These are phyloP conservation scores for Epirrhoe alternata DNA, from an alignment of 2,888 invertebrate species.

Conservation along the genomic window DNA sequence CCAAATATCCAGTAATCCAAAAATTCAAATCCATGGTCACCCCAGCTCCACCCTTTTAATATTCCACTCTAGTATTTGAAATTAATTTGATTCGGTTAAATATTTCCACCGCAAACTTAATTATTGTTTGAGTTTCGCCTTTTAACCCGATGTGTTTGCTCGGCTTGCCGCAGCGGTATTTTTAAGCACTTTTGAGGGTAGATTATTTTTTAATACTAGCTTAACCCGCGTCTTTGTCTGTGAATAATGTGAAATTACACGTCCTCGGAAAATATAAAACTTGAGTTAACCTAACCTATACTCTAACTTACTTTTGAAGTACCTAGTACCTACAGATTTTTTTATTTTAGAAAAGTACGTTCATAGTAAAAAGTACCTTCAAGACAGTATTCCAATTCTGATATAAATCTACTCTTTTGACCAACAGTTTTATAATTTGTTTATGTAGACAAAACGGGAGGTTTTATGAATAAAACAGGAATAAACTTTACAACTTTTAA, in stretches of 20 bases:
- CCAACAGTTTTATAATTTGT: too few relatives aligned
- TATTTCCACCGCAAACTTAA: constrained; percentile 64
- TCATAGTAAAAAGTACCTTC: too few relatives aligned
- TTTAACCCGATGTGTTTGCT: constrained; percentile 50
- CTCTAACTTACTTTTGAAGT: too few relatives aligned
- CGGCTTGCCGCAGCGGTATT: constrained; percentile 34
- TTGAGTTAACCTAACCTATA: too few relatives aligned
- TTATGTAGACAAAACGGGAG: too few relatives aligned
- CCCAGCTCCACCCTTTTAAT: constrained; percentile 68
- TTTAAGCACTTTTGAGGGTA: constrained; percentile 32
- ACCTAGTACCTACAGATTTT: too few relatives aligned
- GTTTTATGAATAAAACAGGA: too few relatives aligned
- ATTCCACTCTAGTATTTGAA: constrained; percentile 67
- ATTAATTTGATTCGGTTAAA: constrained; percentile 76
- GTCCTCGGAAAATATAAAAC: too few relatives aligned
- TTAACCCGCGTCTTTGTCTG: neutral
- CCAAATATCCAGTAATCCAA: constrained; percentile 1
- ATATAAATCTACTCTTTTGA: too few relatives aligned
- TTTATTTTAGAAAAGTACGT: too few relatives aligned
- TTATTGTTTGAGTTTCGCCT: constrained; percentile 68
- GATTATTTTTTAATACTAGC: neutral
- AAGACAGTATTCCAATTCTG: too few relatives aligned
- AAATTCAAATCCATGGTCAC: constrained; percentile 48
- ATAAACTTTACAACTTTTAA: too few relatives aligned
- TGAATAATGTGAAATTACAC: neutral